These are phyloP conservation scores for Spheniscus humboldti DNA, from an alignment of 2,797 vertebrate genomes.

Conservation along the genomic window DNA sequence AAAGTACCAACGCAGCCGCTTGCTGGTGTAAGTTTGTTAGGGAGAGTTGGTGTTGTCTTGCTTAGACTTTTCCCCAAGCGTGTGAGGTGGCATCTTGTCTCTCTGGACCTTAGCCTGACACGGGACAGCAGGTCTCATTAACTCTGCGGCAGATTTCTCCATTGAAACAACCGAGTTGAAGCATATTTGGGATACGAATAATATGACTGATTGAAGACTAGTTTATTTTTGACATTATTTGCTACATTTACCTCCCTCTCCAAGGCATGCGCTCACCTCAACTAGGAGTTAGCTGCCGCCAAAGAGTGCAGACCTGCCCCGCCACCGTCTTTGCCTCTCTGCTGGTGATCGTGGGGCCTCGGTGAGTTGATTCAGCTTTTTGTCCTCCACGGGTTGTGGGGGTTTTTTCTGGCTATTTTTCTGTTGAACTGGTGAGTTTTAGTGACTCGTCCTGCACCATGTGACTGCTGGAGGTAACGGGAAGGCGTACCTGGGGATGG, in stretches of 20 bases:
- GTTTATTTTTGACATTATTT: neutral
- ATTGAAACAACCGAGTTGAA: rapidly evolving
- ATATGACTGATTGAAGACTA: neutral
- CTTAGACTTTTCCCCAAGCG: neutral
- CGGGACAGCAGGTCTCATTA: neutral
- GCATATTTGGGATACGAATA: neutral
- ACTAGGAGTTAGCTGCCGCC: too few relatives aligned
- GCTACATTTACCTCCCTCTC: too few relatives aligned
- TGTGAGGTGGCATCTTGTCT: neutral
- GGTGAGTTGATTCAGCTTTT: neutral
- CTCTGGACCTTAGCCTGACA: neutral
- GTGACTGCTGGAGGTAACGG: neutral
- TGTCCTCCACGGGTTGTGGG: too few relatives aligned
- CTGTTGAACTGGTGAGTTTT: neutral
- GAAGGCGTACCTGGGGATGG: too few relatives aligned
- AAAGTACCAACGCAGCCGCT: neutral
- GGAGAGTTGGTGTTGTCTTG: neutral
- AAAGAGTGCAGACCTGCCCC: neutral
- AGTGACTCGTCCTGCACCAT: neutral
- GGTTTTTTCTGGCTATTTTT: neutral
- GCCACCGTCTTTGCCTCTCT: neutral
- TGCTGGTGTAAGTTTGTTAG: neutral
- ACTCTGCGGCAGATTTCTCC: neutral
- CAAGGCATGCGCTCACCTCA: rapidly evolving
- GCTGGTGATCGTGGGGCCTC: neutral